Evolutionary conservation across 2,797 vertebrate species (phyloP).

Genomic region (Carcharodon carcharias): DNA sequence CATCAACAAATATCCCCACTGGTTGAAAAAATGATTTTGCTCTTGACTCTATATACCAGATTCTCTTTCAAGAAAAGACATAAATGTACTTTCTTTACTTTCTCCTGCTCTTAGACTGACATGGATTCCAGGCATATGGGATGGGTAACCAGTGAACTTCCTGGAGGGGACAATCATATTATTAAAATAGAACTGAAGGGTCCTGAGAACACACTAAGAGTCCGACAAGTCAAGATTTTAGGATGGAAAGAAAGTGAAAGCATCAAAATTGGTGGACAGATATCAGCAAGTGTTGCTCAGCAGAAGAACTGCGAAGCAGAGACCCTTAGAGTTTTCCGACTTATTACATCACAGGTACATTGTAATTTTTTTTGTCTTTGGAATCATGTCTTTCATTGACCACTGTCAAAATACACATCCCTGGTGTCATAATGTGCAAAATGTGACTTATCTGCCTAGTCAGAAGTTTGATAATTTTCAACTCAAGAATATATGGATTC

Average conservation of each 20-base stretch:
- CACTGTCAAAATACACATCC: background rate
- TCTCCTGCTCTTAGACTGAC: conserved; percentile 68
- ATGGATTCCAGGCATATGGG: conserved; percentile 97
- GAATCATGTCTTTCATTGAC: background rate
- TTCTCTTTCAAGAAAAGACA: background rate
- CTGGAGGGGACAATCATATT: conserved; percentile 89
- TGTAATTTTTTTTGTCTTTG: background rate
- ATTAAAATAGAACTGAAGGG: conserved; percentile 97
- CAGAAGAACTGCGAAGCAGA: conserved; percentile 97
- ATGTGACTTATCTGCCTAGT: background rate
- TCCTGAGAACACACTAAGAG: conserved; percentile 93
- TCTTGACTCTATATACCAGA: background rate
- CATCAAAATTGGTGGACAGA: conserved; percentile 91
- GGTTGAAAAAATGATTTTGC: background rate
- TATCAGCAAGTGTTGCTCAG: conserved; percentile 91
- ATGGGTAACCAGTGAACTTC: conserved; percentile 96
- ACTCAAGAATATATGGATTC: background rate
- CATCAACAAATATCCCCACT: no score
- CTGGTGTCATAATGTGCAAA: background rate
- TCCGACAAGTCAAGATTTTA: conserved; percentile 93
- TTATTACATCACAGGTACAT: conserved; percentile 93
- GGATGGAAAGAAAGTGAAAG: conserved; percentile 97
- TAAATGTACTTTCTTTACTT: conserved; percentile 35
- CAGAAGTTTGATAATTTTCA: background rate
- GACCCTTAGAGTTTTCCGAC: conserved; percentile 87